Conservation (phyloP, 1,140 invertebrate genomes). For the Panulirus ornatus region DNA sequence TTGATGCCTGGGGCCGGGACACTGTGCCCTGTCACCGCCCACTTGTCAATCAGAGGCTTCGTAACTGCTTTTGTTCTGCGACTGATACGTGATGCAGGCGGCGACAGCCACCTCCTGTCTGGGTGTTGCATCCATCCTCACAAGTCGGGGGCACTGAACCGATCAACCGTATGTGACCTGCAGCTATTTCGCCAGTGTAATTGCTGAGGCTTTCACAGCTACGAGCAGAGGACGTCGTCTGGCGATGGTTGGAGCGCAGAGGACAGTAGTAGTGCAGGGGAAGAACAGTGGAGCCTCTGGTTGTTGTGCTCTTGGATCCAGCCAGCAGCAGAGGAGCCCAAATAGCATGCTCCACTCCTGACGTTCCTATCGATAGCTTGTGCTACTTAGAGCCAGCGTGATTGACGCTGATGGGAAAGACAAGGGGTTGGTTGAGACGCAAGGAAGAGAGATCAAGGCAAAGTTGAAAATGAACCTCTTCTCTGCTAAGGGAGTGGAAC, state of each 20-base stretch:
- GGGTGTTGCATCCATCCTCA: no score
- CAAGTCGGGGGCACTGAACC: no score
- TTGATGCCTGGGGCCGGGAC: background rate
- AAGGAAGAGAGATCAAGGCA: no score
- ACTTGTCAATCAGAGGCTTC: background rate
- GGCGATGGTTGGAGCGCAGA: no score
- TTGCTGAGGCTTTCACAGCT: background rate
- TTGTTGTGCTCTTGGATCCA: background rate
- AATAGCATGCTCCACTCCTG: background rate
- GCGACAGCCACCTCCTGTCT: background rate
- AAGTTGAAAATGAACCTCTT: no score
- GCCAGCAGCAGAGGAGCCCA: background rate
- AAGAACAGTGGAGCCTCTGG: background rate
- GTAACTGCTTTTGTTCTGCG: background rate
- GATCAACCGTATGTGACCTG: no score
- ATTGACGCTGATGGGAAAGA: background rate
- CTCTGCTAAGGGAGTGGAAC: no score
- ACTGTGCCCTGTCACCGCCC: background rate
- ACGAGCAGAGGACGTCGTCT: background rate
- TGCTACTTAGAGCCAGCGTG: background rate
- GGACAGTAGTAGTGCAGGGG: background rate
- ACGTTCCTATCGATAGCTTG: background rate
- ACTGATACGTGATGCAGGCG: background rate
- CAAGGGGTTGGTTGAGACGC: no score
- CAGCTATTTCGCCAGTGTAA: no score